Percentiles rank a stretch among this genome's conserved stretches.
Conservation (phyloP, 2,888 invertebrate genomes). For the Parnassius mnemosyne region DNA sequence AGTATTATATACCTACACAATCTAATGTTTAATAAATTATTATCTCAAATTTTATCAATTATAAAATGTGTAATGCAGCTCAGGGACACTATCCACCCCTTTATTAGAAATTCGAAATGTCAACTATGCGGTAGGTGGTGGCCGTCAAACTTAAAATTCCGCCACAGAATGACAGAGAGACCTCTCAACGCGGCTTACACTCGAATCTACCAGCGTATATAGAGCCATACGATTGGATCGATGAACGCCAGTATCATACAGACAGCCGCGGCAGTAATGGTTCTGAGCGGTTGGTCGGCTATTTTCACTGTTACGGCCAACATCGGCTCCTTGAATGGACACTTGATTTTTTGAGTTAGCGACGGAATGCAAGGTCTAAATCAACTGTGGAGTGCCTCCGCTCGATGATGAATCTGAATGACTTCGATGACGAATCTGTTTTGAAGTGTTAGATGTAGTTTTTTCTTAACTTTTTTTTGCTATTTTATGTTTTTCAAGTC, state of each 20-base stretch:
- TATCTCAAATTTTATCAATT: no score
- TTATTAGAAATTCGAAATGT: conserved; percentile 33
- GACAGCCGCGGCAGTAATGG: conserved; percentile 48
- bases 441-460: conserved; percentile 17
- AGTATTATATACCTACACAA: no score
- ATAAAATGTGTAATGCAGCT: no score
- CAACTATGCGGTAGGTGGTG: conserved; percentile 50
- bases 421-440: conserved; percentile 30
- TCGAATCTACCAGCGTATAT: conserved; percentile 40
- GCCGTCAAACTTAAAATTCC: conserved; percentile 48
- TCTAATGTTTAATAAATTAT: no score
- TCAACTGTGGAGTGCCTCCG: conserved; percentile 49
- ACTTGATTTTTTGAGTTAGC: conserved; percentile 62
- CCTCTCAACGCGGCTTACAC: conserved; percentile 39
- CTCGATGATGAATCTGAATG: conserved; percentile 36
- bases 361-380: conserved; percentile 60
- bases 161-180: conserved; percentile 48
- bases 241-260: conserved; percentile 32
- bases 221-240: conserved; percentile 42
- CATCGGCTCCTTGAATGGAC: conserved; percentile 61
- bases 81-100: neutral
- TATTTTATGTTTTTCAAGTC: conserved; percentile 6
- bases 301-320: conserved; percentile 53
- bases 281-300: conserved; percentile 43
- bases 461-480: conserved; percentile 15